These are phyloP conservation scores for Coccyzus lansbergi DNA, from an alignment of 2,797 vertebrate species.

Conservation along the genomic window DNA sequence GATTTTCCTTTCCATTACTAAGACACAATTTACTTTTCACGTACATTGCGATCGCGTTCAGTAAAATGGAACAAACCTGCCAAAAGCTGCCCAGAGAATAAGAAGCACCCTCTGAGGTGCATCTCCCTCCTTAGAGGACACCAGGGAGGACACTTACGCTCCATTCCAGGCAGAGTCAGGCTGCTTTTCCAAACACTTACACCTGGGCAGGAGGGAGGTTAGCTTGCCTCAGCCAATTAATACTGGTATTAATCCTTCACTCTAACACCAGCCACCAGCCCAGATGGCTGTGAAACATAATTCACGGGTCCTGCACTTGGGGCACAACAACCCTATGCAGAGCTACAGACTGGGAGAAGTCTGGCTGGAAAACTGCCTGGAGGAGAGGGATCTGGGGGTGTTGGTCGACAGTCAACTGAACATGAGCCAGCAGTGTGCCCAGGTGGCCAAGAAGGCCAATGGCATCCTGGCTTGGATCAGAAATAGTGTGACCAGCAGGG, in stretches of 20 bases:
- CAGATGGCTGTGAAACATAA: accelerated
- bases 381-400: too few relatives aligned
- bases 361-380: too few relatives aligned
- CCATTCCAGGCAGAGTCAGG: not conserved
- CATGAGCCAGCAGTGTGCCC: too few relatives aligned
- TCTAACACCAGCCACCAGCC: not conserved
- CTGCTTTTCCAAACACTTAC: not conserved
- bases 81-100: accelerated
- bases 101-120: not conserved
- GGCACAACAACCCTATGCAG: too few relatives aligned
- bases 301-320: too few relatives aligned
- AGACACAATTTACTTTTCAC: accelerated
- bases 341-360: too few relatives aligned
- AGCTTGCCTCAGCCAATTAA: not conserved
- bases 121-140: not conserved
- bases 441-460: too few relatives aligned
- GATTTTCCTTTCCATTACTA: not conserved
- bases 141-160: not conserved
- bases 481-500: too few relatives aligned
- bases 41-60: not conserved
- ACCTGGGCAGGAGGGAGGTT: not conserved
- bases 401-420: too few relatives aligned
- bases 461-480: too few relatives aligned
- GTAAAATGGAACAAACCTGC: not conserved
- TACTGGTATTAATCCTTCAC: not conserved